Evolutionary conservation across 2,113 vertebrate species (phyloP).

Genomic region (Nicator chloris): DNA sequence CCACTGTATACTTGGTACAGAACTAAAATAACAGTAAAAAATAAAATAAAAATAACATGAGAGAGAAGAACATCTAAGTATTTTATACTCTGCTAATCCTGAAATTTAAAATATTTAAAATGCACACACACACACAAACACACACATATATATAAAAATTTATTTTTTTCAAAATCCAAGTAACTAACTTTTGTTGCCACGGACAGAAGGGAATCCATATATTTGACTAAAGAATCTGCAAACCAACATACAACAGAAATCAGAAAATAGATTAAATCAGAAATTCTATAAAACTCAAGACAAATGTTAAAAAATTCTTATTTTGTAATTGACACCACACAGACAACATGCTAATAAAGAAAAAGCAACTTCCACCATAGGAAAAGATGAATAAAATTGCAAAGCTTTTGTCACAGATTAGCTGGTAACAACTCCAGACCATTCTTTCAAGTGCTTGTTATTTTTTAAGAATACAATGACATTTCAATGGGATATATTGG

Average conservation of each 20-base stretch:
- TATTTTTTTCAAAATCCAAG: background rate
- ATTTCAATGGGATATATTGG: background rate
- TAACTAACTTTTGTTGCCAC: background rate
- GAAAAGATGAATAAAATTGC: background rate
- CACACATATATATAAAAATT: background rate
- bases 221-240: background rate
- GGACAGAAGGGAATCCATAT: background rate
- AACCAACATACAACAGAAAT: background rate
- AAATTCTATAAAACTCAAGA: background rate
- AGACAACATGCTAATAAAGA: background rate
- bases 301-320: background rate
- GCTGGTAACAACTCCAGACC: background rate
- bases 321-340: background rate
- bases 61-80: background rate
- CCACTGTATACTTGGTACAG: background rate
- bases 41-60: background rate
- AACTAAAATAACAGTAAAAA: background rate
- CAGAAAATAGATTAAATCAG: background rate
- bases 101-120: background rate
- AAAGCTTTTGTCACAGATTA: background rate
- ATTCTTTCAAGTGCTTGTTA: background rate
- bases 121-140: rapidly evolving
- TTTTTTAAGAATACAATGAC: background rate
- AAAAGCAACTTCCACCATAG: background rate
- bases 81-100: background rate